Percentiles rank a stretch among this genome's conserved stretches.
phyloP scores from a whole-genome alignment of 2,113 vertebrate species.

The Actinemys pallida region DNA sequence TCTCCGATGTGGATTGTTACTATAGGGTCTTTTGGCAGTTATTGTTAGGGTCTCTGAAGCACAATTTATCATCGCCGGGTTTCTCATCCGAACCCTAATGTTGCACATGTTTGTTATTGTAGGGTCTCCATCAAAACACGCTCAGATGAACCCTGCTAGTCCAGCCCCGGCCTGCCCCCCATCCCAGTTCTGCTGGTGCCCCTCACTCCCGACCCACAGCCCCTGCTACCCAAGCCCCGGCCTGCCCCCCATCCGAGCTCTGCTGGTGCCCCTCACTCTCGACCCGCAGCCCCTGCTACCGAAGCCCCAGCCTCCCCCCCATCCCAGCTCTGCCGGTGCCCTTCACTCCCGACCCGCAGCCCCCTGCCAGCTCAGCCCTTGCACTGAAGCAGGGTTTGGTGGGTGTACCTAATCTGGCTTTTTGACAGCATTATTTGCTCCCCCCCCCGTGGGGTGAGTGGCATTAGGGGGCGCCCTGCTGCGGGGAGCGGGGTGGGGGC shows the following conservation, averaged over 20 bases:
- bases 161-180: neutral
- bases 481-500: neutral
- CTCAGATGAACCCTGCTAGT: neutral
- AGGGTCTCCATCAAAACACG: neutral
- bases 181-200: neutral
- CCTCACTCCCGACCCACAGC: too few relatives aligned
- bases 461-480: neutral
- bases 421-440: neutral
- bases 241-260: too few relatives aligned
- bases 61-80: neutral
- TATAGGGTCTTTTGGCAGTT: neutral
- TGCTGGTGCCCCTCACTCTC: too few relatives aligned
- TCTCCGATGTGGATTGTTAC: neutral
- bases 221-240: too few relatives aligned
- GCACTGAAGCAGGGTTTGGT: too few relatives aligned
- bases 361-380: neutral
- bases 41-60: neutral
- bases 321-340: neutral
- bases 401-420: too few relatives aligned
- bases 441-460: neutral
- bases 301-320: too few relatives aligned
- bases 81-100: neutral
- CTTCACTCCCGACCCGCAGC: neutral
- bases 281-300: too few relatives aligned
- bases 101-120: neutral